Evolutionary conservation across 2,888 invertebrate species (phyloP), one percentile per base, ranked within the genome.

Genomic region (Amiota communis): DNA sequence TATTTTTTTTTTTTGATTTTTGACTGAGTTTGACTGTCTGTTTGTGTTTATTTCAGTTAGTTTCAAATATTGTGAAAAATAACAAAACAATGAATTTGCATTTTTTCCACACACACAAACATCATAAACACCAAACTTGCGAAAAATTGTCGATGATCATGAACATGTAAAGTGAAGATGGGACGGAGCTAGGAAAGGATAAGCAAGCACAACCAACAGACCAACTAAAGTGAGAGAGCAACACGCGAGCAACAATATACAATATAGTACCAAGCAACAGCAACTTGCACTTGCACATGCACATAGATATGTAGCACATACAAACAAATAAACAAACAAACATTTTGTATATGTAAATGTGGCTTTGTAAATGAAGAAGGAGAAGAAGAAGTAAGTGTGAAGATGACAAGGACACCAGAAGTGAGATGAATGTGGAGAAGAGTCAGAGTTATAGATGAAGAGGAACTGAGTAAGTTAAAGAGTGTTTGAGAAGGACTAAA

Each of bases 51-150:
- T 11, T 13, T 63, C 17, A 53, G 48, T 59, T 73, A 72, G 72
- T 74, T 74, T 75, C 73, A 77, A 83, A 83, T 83, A 84, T 83
- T 83, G 83, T 79, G 80, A 77, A 75, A 83, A 83, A 84, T 83
- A 83, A 81, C 77, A 75, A 83, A 83, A 84, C 85, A 83, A 83
- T 83, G 81, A 81, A 81, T 84, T 83, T 83, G 78, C 78, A 84
- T 79, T 77, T 63, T 74, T 74, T 36, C 36, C 36, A 36, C 36
- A 6, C 6, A 71, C 74, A 75, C 76, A 75, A 79, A 77, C 77
- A 77, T 71, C 72, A 73, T 47, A 70, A 69, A 69, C 48, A 67
- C 57, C 23, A 72, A n/a, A n/a, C n/a, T n/a, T 3, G 10, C 53
- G 53, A 51, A 51, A 70, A 70, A 75, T n/a, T n/a, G 49, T 13